Percentiles rank a stretch among this genome's conserved stretches.
These are phyloP conservation scores for Chloropsis cyanopogon DNA, from an alignment of 2,113 vertebrate species.

Conservation along the genomic window DNA sequence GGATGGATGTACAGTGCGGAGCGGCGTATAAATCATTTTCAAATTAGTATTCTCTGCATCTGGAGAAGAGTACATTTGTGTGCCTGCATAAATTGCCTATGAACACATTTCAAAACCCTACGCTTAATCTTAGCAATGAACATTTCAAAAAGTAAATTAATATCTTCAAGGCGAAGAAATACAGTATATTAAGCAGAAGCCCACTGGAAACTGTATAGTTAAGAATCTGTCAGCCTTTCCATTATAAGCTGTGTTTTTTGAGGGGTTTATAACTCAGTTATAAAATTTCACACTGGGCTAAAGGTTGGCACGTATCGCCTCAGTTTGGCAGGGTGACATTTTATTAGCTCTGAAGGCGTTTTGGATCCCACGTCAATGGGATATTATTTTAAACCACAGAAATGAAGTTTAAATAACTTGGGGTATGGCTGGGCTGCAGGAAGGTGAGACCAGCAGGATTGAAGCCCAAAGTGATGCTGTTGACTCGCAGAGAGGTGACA, in stretches of 20 bases:
- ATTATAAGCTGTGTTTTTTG: conserved; percentile 71
- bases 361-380: conserved; percentile 65
- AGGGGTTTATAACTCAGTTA: conserved; percentile 77
- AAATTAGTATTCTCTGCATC: conserved; percentile 78
- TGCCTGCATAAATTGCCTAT: conserved; percentile 78
- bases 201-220: conserved; percentile 74
- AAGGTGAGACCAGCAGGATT: not conserved
- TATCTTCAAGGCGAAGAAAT: conserved; percentile 80
- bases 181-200: conserved; percentile 77
- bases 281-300: conserved; percentile 74
- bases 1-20: conserved; percentile 63
- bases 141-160: conserved; percentile 82
- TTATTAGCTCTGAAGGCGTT: conserved; percentile 73
- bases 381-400: conserved; percentile 69
- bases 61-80: conserved; percentile 75
- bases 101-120: conserved; percentile 80
- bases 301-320: conserved; percentile 68
- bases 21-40: conserved; percentile 75
- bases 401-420: conserved; percentile 70
- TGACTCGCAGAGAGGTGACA: not conserved
- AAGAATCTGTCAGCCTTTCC: conserved; percentile 76
- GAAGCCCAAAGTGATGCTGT: not conserved
- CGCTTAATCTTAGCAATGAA: conserved; percentile 80
- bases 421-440: conserved; percentile 37
- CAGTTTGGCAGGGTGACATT: conserved; percentile 69